Evolutionary conservation across 2,888 invertebrate genomes (phyloP), one percentile per base, ranked within the genome.

Genomic region (Alcis repandata): DNA sequence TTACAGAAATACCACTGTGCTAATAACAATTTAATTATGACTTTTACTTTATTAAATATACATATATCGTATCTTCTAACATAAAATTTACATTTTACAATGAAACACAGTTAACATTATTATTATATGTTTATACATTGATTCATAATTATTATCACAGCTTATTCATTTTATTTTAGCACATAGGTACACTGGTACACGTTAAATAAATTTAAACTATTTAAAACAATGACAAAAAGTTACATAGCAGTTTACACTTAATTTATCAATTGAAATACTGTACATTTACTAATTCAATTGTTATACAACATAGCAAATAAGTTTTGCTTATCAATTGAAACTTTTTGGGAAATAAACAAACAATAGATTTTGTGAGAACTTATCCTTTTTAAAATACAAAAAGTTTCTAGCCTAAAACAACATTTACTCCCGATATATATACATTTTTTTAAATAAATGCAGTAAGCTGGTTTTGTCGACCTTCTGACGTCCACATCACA

Each of bases 391-490:
- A 36, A 36, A 36, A 11, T 11, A 36, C 10, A 36, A 0, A 36
- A 36, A 10, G 11, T 3, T 36, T 36, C 10, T 36, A 36, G 36
- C 19, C 10, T 41, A 10, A 41, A 17, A 41, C 19, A 41, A 41
- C 41, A 41, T 17, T 17, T 41, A 10, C 3, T 10, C 10, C 17
- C 17, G 10, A 17, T 43, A n/a, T 27, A 27, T 27, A 27, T 6
- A 27, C 20, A n/a, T 38, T 38, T 32, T 58, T 52, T 19, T 53
- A 40, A 40, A 40, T n/a, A 20, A 58, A 63, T 54, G 63, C 63
- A 63, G 63, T 54, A 46, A 48, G 38, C 48, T 61, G 48, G 7
- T 45, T 52, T 46, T 58, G 52, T 53, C 58, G 52, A 63, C 63
- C 58, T 58, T 43, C 17, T 22, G 19, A 48, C 15, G 32, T 49